Base-by-base conservation (phyloP, 2,797 vertebrate species). In the Hippocampus kuda region DNA sequence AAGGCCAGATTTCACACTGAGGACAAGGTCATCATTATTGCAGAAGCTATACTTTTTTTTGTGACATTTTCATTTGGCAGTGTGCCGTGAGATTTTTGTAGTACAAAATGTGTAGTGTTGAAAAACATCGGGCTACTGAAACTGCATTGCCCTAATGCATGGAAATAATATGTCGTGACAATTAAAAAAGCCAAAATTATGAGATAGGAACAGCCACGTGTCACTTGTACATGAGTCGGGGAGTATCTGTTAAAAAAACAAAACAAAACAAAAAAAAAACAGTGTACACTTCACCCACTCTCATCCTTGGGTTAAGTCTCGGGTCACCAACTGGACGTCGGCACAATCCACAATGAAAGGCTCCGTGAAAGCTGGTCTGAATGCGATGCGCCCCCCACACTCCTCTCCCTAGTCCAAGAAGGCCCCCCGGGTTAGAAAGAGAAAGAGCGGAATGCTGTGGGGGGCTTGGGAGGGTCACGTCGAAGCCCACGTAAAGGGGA, bases 381-480 rank as follows among this genome's bases (percentile, higher is more conserved):
- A 26, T 16, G 26, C 11, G 56, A 57, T 16, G n/a, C 53, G 4
- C 53, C 53, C 53, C 53, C 53, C 44, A 38, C 34, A 38, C 34
- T 7, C 34, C 34, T 38, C 34, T 38, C 34, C 46, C 77, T 77
- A 80, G 80, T 60, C 48, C 77, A 79, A 79, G 83, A 88, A 87
- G 84, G 85, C 83, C 87, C 84, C 84, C 84, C 84, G 68, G 77
- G 85, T 86, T 84, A 83, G 84, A 86, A 86, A 81, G 81, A 83
- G 79, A 85, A 76, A 83, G 77, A 88, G 87, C 77, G 75, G 83
- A 88, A 91, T 88, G 88, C 87, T 88, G 88, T 84, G 86, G 81
- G 83, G 81, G 30, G 41, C 75, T 79, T 74, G 44, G 74, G 81
- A 77, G 80, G 83, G 77, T 72, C 78, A 30, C 34, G 27, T 77